Conservation (phyloP, 2,888 invertebrate genomes). For the Lepidocyrtoides sp. region DNA sequence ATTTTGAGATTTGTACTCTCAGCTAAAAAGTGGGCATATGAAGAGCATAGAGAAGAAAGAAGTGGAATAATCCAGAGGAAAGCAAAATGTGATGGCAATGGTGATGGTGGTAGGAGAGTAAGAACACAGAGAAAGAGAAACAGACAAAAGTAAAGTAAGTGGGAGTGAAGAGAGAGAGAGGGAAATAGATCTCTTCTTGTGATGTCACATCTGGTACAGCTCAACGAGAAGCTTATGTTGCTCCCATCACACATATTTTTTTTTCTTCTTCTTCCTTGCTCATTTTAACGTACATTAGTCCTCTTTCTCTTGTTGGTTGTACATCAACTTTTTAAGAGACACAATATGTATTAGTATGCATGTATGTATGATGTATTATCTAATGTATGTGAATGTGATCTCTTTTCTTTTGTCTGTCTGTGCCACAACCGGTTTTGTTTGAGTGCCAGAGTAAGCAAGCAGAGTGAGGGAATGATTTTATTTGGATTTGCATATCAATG, state of each 20-base stretch:
- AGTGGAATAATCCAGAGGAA: constrained; percentile 1
- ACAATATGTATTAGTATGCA: constrained; percentile 13
- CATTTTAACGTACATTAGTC: constrained; percentile 45
- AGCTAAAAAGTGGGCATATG: constrained; percentile 69
- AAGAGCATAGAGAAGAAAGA: background rate
- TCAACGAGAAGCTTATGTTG: constrained; percentile 76
- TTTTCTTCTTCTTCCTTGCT: constrained; percentile 29
- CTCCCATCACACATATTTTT: constrained; percentile 66
- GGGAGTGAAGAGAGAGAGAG: background rate
- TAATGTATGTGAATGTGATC: background rate
- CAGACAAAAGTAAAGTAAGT: constrained; percentile 32
- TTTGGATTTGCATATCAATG: constrained; percentile 4
- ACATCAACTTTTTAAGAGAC: constrained; percentile 16
- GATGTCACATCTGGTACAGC: constrained; percentile 78
- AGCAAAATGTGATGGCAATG: constrained; percentile 40
- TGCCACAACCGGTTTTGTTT: background rate
- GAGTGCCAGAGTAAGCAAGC: too few relatives aligned
- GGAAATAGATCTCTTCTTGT: constrained; percentile 73
- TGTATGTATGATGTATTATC: background rate
- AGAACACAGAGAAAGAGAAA: constrained; percentile 14
- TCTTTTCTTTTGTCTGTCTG: background rate
- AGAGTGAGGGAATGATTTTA: background rate
- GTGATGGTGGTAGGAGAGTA: constrained; percentile 32
- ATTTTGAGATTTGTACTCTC: constrained; percentile 51
- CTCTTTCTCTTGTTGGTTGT: constrained; percentile 58